A percentile compares a stretch with the other conserved stretches of the same genome.
Evolutionary conservation across 2,113 vertebrate genomes (phyloP).

Genomic region (Isurus oxyrinchus): DNA sequence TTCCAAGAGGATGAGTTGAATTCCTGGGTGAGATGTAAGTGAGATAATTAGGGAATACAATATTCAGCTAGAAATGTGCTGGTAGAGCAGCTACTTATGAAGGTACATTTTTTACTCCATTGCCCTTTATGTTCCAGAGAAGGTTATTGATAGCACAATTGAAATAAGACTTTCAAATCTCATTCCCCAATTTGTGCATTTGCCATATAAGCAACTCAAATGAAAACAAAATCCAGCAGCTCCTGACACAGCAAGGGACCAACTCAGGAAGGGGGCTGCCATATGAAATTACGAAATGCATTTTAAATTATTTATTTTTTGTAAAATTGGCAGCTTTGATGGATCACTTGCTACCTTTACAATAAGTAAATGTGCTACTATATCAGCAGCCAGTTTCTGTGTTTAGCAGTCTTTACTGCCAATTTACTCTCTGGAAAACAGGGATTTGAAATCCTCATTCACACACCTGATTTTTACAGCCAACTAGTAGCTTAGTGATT

Average conservation of each 20-base stretch:
- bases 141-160: background rate
- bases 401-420: background rate
- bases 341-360: background rate
- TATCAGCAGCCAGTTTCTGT: background rate
- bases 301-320: conserved; percentile 24
- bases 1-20: background rate
- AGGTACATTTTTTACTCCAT: background rate
- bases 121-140: background rate
- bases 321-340: conserved; percentile 1
- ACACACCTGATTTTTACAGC: background rate
- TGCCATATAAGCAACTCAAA: background rate
- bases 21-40: background rate
- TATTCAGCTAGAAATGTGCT: background rate
- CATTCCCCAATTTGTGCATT: background rate
- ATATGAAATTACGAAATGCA: background rate
- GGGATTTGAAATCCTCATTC: background rate
- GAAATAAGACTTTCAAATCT: background rate
- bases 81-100: background rate
- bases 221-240: background rate
- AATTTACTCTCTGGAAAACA: background rate
- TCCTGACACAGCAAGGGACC: background rate
- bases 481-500: background rate
- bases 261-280: background rate
- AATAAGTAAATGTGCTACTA: background rate
- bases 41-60: background rate